A percentile compares a stretch with the other conserved stretches of the same genome.
These are phyloP conservation scores for Plebejus melissa DNA, from an alignment of 2,888 invertebrate species.

Conservation along the genomic window DNA sequence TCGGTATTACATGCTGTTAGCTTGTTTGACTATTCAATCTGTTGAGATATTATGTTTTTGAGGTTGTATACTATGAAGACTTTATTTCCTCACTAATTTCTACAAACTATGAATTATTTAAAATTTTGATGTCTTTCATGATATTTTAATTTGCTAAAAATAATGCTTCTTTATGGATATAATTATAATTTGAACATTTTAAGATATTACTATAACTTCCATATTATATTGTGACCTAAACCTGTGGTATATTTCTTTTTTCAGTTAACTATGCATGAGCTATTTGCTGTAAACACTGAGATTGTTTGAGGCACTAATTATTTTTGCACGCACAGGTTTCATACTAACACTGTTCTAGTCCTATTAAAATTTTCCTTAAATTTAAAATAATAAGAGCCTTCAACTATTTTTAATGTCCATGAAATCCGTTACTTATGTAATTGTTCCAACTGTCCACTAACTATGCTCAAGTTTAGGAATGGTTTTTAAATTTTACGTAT, in stretches of 20 bases:
- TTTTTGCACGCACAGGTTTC: constrained; percentile 11
- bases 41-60: not conserved
- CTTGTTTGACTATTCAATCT: not conserved
- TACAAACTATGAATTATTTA: not conserved
- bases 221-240: not conserved
- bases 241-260: not conserved
- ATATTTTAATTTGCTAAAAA: not conserved
- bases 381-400: not conserved
- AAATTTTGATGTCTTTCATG: not conserved
- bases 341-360: constrained; percentile 8
- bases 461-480: not conserved
- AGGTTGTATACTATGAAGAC: not conserved
- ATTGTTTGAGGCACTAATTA: not conserved
- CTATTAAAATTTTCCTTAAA: not conserved
- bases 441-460: not conserved
- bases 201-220: not conserved
- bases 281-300: not conserved
- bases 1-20: not conserved
- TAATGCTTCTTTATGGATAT: not conserved
- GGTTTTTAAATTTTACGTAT: not conserved
- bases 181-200: not conserved
- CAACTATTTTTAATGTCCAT: not conserved
- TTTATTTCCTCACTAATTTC: not conserved
- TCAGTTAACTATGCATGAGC: not conserved
- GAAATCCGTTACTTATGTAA: not conserved